Conservation (phyloP, 1,140 invertebrate species). For the Caenorhabditis tropicalis region DNA sequence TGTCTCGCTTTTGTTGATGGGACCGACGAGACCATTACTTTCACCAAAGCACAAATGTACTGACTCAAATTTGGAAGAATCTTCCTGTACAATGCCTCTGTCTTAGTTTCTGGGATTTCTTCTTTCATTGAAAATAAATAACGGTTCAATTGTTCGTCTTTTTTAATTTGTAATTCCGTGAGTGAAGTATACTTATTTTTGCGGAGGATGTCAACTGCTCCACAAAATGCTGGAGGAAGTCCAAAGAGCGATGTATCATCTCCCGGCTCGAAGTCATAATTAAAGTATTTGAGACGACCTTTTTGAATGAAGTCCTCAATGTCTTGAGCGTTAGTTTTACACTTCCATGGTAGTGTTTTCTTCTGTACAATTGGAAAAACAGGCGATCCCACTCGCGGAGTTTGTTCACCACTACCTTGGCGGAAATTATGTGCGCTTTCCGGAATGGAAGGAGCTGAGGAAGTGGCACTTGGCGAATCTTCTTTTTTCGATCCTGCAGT, state of each 20-base stretch:
- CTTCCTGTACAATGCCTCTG: conserved; percentile 62
- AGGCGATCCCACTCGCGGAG: conserved; percentile 64
- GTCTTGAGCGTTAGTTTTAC: conserved; percentile 64
- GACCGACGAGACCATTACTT: conserved; percentile 93
- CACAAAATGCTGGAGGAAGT: conserved; percentile 61
- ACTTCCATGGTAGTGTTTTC: conserved; percentile 63
- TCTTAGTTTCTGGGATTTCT: conserved; percentile 60
- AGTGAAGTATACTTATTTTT: conserved; percentile 34
- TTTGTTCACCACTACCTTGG: conserved; percentile 63
- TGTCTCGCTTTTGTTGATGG: conserved; percentile 96
- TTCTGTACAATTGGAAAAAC: conserved; percentile 17
- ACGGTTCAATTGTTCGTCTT: conserved; percentile 61
- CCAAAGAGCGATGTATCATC: conserved; percentile 65
- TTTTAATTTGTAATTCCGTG: conserved; percentile 60
- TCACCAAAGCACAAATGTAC: conserved; percentile 76
- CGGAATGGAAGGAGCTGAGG: neutral
- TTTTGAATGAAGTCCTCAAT: conserved; percentile 65
- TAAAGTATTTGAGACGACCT: conserved; percentile 64
- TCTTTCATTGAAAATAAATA: conserved; percentile 69
- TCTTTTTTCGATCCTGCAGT: neutral
- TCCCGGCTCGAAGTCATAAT: conserved; percentile 62
- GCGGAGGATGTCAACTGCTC: conserved; percentile 62
- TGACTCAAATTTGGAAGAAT: conserved; percentile 66
- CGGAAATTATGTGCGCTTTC: neutral
- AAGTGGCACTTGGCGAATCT: neutral